These are phyloP conservation scores for Pogonognathellus flavescens DNA, from an alignment of 1,140 invertebrate species.

Conservation along the genomic window DNA sequence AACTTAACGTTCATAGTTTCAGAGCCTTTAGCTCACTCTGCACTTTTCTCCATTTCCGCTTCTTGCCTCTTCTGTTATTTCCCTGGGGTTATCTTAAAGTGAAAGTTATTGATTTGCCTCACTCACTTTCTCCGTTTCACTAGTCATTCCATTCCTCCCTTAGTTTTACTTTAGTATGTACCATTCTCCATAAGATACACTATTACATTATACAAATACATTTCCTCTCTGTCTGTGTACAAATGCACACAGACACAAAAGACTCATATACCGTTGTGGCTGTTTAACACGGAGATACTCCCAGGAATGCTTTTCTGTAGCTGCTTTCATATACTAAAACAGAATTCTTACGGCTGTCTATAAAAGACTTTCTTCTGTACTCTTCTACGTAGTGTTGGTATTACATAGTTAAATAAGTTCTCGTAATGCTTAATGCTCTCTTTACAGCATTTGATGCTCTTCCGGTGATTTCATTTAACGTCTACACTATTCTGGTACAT, in stretches of 20 bases:
- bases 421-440: slow-evolving; percentile 21
- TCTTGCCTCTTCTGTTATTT: slow-evolving; percentile 61
- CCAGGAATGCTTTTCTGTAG: not conserved
- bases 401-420: slow-evolving; percentile 22
- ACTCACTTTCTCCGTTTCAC: slow-evolving; percentile 52
- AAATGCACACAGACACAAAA: slow-evolving; percentile 7
- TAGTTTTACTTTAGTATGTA: slow-evolving; percentile 23
- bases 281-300: too few species aligned
- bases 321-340: not conserved
- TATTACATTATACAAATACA: slow-evolving; percentile 35
- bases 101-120: slow-evolving; percentile 67
- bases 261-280: too few species aligned
- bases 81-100: slow-evolving; percentile 64
- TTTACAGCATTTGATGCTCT: slow-evolving; percentile 3
- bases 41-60: slow-evolving; percentile 55
- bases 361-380: not conserved
- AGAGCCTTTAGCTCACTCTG: slow-evolving; percentile 23
- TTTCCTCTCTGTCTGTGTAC: not conserved
- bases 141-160: slow-evolving; percentile 21
- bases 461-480: not conserved
- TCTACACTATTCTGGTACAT: not conserved
- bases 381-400: not conserved
- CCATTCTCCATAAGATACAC: slow-evolving; percentile 32
- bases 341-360: not conserved
- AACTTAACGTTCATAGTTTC: slow-evolving; percentile 45